phyloP scores from a whole-genome alignment of 2,113 vertebrate genomes.

The Oryzias melastigma region DNA sequence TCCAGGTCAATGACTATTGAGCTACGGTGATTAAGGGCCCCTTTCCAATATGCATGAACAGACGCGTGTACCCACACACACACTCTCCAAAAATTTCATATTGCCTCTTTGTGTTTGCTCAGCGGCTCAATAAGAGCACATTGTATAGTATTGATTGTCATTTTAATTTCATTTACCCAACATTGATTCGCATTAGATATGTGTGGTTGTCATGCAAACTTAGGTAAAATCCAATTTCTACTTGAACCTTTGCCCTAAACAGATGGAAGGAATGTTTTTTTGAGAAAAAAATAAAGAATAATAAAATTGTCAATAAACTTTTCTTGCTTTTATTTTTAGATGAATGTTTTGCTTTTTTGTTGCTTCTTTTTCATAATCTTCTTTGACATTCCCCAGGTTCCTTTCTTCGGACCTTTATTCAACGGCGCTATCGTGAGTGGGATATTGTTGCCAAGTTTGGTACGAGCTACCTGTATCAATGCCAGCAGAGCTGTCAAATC shows the following conservation, averaged over 20 bases:
- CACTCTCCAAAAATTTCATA: constrained; percentile 56
- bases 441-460: constrained; percentile 89
- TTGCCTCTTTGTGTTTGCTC: constrained; percentile 69
- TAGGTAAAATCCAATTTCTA: constrained; percentile 66
- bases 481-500: constrained; percentile 98
- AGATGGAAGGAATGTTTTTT: constrained; percentile 69
- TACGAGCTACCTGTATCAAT: constrained; percentile 95
- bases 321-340: background rate
- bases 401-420: constrained; percentile 96
- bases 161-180: constrained; percentile 72
- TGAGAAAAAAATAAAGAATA: constrained; percentile 20
- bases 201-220: constrained; percentile 72
- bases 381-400: constrained; percentile 80
- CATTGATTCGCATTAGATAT: constrained; percentile 73
- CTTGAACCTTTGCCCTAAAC: constrained; percentile 59
- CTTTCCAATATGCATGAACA: constrained; percentile 64
- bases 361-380: background rate
- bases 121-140: constrained; percentile 63
- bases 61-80: constrained; percentile 58
- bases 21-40: constrained; percentile 69
- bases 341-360: background rate
- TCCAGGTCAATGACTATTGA: constrained; percentile 77
- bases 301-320: constrained; percentile 26
- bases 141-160: constrained; percentile 73
- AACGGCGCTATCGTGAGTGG: constrained; percentile 92